Evolutionary conservation across 2,888 invertebrate species (phyloP).

Genomic region (Lithophane leautieri): DNA sequence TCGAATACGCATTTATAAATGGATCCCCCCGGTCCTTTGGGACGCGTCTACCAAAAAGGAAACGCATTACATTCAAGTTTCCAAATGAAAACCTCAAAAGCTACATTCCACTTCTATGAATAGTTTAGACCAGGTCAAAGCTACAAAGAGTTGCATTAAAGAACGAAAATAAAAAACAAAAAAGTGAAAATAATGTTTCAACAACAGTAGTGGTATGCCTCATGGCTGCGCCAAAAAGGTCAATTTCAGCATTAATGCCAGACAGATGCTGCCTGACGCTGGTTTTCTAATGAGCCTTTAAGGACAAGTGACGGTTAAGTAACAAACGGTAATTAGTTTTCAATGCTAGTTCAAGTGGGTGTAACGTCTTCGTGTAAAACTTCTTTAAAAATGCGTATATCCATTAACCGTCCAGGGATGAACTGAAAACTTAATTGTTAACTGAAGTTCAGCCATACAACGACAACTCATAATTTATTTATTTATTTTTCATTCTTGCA

Average conservation of each 20-base stretch:
- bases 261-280: not conserved
- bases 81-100: not conserved
- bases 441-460: not conserved
- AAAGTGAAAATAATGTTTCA: not conserved
- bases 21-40: constrained; percentile 1
- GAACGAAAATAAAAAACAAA: not conserved
- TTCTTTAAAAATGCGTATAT: not conserved
- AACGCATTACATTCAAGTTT: not conserved
- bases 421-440: not conserved
- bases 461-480: not conserved
- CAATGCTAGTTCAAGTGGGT: not conserved
- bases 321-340: not conserved
- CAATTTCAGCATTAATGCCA: not conserved
- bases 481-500: not conserved
- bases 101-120: not conserved
- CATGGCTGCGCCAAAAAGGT: not conserved
- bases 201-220: not conserved
- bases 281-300: not conserved
- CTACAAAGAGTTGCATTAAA: not conserved
- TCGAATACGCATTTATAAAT: constrained; percentile 47
- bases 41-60: constrained; percentile 3
- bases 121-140: not conserved
- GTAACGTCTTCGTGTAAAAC: not conserved
- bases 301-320: not conserved
- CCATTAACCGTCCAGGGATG: not conserved